Evolutionary conservation across 2,113 vertebrate genomes (phyloP).

Genomic region (Noctilio leporinus): DNA sequence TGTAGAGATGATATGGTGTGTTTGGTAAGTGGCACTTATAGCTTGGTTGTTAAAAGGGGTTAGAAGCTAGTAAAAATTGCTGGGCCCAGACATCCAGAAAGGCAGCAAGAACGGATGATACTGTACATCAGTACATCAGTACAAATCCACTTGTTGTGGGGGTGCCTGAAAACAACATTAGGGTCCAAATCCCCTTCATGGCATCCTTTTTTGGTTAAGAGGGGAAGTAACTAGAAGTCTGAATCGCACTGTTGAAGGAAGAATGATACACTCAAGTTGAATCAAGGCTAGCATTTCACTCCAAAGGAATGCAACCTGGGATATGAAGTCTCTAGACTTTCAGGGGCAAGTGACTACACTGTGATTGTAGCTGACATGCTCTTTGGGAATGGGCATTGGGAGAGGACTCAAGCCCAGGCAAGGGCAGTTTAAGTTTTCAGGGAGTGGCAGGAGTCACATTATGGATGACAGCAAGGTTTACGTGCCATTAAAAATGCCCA

Average conservation of each 20-base stretch:
- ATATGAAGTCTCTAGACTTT: background rate
- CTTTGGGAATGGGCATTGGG: background rate
- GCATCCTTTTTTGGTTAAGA: background rate
- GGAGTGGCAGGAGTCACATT: background rate
- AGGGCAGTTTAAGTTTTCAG: background rate
- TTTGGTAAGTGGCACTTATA: background rate
- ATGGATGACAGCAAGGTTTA: background rate
- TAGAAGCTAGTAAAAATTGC: background rate
- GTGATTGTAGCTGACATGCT: rapidly evolving
- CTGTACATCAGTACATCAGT: background rate
- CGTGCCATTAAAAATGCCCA: background rate
- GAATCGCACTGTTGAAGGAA: background rate
- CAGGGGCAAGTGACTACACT: background rate
- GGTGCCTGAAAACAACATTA: background rate
- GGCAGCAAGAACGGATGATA: background rate
- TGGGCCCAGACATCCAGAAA: background rate
- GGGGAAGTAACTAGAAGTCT: background rate
- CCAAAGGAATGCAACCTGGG: background rate
- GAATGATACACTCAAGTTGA: background rate
- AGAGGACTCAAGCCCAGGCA: background rate
- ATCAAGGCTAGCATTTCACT: background rate
- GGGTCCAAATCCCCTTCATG: background rate
- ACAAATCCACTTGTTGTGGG: background rate
- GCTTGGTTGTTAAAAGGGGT: background rate
- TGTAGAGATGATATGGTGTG: background rate